These are phyloP conservation scores for Probaryconus sp. DNA, from an alignment of 1,140 invertebrate species.

Conservation along the genomic window DNA sequence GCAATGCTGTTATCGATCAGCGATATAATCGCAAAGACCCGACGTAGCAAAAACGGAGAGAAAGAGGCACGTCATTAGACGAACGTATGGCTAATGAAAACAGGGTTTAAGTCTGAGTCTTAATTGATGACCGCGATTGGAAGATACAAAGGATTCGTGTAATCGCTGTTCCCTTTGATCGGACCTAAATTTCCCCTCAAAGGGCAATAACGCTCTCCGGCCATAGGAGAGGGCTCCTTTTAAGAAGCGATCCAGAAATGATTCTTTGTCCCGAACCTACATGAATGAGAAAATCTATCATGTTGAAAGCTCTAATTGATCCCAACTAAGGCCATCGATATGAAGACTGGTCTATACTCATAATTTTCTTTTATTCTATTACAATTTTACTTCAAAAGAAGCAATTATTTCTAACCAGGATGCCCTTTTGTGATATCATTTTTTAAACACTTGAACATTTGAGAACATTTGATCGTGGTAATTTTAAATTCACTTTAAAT, in stretches of 20 bases:
- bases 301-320: conserved; percentile 52
- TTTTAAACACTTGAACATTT: too few relatives aligned
- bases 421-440: conserved; percentile 50
- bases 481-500: too few relatives aligned
- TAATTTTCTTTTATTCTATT: conserved; percentile 55
- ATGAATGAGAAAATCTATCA: conserved; percentile 35
- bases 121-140: conserved; percentile 52
- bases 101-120: too few relatives aligned
- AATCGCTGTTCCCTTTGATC: conserved; percentile 37
- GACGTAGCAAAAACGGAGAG: conserved; percentile 30
- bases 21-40: conserved; percentile 46
- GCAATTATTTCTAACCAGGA: conserved; percentile 52
- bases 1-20: conserved; percentile 66
- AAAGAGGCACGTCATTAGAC: conserved; percentile 15
- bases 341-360: conserved; percentile 48
- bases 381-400: conserved; percentile 49
- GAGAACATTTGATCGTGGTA: too few relatives aligned
- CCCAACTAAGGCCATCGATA: conserved; percentile 27
- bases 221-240: conserved; percentile 23
- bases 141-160: conserved; percentile 35
- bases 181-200: conserved; percentile 44
- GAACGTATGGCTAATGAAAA: conserved; percentile 43
- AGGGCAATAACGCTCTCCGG: conserved; percentile 25
- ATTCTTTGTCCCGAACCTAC: conserved; percentile 12
- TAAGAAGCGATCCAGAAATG: conserved; percentile 32